Percentiles rank a stretch among this genome's conserved stretches.
These are phyloP conservation scores for Dysidea cf. avara DNA, from an alignment of 37 sponge, comb jelly and placozoan species.

Conservation along the genomic window DNA sequence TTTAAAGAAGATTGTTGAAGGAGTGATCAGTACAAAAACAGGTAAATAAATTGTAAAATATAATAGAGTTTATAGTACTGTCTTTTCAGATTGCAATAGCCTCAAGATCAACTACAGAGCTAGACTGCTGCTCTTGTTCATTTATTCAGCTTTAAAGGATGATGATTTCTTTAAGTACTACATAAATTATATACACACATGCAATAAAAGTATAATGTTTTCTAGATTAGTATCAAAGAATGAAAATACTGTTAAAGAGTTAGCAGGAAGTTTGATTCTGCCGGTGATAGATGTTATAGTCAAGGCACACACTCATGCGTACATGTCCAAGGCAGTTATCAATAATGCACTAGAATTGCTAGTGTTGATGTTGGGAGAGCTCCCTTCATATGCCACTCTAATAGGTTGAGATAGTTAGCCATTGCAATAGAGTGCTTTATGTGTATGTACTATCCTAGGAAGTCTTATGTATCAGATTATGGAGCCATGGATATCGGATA, in stretches of 20 bases:
- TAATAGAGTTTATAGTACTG: too few relatives aligned
- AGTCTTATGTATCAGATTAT: constrained; percentile 21
- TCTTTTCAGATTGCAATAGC: too few relatives aligned
- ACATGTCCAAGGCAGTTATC: constrained; percentile 1
- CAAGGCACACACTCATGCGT: constrained; percentile 5
- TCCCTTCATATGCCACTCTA: neutral
- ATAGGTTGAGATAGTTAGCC: too few relatives aligned
- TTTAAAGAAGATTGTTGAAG: neutral
- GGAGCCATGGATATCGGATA: constrained; percentile 51
- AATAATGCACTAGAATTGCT: constrained; percentile 6
- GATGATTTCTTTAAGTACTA: too few relatives aligned
- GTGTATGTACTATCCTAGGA: too few relatives aligned
- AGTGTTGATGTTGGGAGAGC: constrained; percentile 4
- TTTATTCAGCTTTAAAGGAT: too few relatives aligned
- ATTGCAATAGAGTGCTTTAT: too few relatives aligned
- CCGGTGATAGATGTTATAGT: constrained; percentile 18
- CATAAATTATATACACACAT: too few relatives aligned
- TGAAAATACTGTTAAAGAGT: neutral
- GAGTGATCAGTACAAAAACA: neutral
- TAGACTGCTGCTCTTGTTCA: too few relatives aligned
- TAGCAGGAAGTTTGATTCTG: neutral
- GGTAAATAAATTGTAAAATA: neutral
- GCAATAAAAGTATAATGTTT: too few relatives aligned
- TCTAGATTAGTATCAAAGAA: too few relatives aligned
- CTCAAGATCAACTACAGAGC: too few relatives aligned